A percentile compares a stretch with the other conserved stretches of the same genome.
Evolutionary conservation across 2,113 vertebrate species (phyloP).

Genomic region (Scortum barcoo): DNA sequence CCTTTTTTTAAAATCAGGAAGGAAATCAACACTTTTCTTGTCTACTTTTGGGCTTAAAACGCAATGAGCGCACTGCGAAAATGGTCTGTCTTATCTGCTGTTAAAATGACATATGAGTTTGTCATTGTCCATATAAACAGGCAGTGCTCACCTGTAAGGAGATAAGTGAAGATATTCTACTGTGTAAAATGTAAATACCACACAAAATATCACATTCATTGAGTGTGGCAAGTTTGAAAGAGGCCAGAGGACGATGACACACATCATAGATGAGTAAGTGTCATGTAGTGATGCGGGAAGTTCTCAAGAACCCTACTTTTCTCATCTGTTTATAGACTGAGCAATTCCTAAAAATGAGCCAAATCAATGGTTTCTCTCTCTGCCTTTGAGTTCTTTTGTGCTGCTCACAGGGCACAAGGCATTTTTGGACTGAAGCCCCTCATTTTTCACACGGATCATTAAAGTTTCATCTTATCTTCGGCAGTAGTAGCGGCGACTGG

Average conservation of each 20-base stretch:
- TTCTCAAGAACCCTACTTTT: neutral
- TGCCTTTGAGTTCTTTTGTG: neutral
- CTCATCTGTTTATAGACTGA: neutral
- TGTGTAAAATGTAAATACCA: neutral
- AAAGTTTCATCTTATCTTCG: slow-evolving; percentile 11
- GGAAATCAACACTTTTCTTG: slow-evolving; percentile 49
- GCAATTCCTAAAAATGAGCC: neutral
- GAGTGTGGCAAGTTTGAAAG: neutral
- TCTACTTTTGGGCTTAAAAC: neutral
- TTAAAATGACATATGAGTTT: neutral
- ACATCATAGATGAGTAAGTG: neutral
- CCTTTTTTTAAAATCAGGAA: slow-evolving; percentile 57
- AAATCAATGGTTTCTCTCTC: neutral
- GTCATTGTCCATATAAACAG: neutral
- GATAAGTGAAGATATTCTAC: neutral
- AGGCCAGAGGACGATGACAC: slow-evolving; percentile 11
- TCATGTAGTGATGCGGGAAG: neutral
- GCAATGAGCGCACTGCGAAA: neutral
- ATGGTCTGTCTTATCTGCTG: neutral
- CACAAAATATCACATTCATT: neutral
- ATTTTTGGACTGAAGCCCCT: neutral
- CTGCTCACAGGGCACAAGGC: neutral
- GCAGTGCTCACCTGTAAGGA: neutral
- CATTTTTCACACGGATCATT: slow-evolving; percentile 11
- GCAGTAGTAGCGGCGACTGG: neutral